These are phyloP conservation scores for Cyphomyrus plagiostoma DNA, from an alignment of 2,113 vertebrate genomes.

Conservation along the genomic window DNA sequence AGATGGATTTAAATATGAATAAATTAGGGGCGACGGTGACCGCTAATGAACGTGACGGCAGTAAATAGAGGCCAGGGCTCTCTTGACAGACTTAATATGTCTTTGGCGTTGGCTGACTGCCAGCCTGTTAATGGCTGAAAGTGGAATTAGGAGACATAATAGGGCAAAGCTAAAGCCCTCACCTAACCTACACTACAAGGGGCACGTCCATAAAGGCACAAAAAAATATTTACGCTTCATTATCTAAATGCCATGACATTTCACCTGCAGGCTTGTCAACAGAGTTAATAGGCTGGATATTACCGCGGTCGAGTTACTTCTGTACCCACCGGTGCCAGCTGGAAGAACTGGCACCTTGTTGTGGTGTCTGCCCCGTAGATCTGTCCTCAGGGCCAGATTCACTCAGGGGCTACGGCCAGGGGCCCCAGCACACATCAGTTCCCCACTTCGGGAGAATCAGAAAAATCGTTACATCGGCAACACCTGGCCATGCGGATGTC, in stretches of 20 bases:
- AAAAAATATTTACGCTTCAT: constrained; percentile 56
- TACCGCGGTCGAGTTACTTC: constrained; percentile 55
- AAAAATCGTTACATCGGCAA: not conserved
- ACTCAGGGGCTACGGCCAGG: not conserved
- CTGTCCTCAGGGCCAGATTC: not conserved
- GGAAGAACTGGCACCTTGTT: too few species aligned
- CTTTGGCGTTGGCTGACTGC: constrained; percentile 23
- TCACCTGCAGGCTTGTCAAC: constrained; percentile 56
- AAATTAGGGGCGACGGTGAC: constrained; percentile 38
- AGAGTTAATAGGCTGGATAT: constrained; percentile 52
- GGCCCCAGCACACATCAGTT: not conserved
- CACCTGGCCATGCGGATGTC: not conserved
- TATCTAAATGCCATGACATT: constrained; percentile 62
- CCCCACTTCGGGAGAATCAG: not conserved
- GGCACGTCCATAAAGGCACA: constrained; percentile 26
- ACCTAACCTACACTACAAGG: constrained; percentile 50
- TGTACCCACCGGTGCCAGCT: constrained; percentile 14
- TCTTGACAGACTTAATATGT: constrained; percentile 35
- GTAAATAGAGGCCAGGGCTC: constrained; percentile 16
- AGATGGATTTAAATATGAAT: constrained; percentile 42
- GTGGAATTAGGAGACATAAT: constrained; percentile 38
- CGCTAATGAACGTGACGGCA: constrained; percentile 29
- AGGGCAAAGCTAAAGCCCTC: constrained; percentile 34
- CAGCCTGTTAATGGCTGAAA: constrained; percentile 29
- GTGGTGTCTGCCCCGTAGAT: not conserved